phyloP scores from a whole-genome alignment of 2,888 invertebrate species.

The Ligdia adustata region DNA sequence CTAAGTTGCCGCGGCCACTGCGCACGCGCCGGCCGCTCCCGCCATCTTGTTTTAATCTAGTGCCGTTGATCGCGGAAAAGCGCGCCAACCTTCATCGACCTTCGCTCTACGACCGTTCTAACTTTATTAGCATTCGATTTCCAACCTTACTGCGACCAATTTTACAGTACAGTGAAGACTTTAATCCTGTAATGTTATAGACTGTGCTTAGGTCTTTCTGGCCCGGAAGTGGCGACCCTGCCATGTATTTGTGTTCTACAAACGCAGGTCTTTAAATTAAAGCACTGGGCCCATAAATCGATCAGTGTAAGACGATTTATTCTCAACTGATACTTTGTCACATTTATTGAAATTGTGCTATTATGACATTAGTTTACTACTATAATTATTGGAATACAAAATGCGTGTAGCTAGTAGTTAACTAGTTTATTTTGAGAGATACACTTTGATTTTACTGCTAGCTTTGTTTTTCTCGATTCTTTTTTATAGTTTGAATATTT shows the following conservation, averaged over 20 bases:
- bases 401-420: conserved; percentile 29
- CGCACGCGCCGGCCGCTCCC: conserved; percentile 81
- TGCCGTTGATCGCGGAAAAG: conserved; percentile 83
- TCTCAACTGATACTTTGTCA: conserved; percentile 70
- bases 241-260: conserved; percentile 64
- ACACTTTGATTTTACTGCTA: conserved; percentile 4
- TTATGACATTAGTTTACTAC: conserved; percentile 47
- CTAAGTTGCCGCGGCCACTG: conserved; percentile 66
- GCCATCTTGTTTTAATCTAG: conserved; percentile 82
- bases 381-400: conserved; percentile 39
- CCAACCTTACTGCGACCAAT: conserved; percentile 34
- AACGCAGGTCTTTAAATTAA: conserved; percentile 69
- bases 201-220: conserved; percentile 38
- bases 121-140: conserved; percentile 50
- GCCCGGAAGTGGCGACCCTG: conserved; percentile 48
- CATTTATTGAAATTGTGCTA: conserved; percentile 57
- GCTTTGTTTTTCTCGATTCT: conserved; percentile 8
- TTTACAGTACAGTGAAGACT: conserved; percentile 26
- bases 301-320: conserved; percentile 60
- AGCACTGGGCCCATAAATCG: conserved; percentile 67
- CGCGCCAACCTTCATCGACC: conserved; percentile 84
- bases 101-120: conserved; percentile 79
- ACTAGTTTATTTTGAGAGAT: conserved; percentile 15
- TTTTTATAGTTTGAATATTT: conserved; percentile 5
- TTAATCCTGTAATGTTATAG: conserved; percentile 35